Conservation (phyloP, 2,797 vertebrate genomes). For the Anolis apletophallus region DNA sequence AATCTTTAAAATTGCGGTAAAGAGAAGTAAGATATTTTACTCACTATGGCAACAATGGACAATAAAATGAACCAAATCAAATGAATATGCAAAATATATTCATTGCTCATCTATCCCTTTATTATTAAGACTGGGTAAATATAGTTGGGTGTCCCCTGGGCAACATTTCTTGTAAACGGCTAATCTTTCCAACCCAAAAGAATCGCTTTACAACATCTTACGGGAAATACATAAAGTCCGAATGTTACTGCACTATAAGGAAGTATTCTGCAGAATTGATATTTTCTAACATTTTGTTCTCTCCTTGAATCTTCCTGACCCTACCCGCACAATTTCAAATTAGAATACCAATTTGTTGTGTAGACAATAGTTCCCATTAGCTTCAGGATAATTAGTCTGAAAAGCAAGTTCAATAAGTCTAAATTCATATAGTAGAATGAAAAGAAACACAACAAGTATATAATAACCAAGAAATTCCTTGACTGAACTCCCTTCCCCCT, state of each 20-base stretch:
- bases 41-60: neutral
- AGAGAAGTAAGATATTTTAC: neutral
- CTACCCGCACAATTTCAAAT: neutral
- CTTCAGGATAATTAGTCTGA: constrained; percentile 6
- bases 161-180: too few species aligned
- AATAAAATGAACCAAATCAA: neutral
- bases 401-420: constrained; percentile 27
- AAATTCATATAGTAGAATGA: constrained; percentile 50
- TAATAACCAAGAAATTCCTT: constrained; percentile 63
- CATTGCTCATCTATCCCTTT: neutral
- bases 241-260: neutral
- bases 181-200: too few species aligned
- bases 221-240: too few species aligned
- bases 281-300: neutral
- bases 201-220: too few species aligned
- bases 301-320: neutral
- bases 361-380: neutral
- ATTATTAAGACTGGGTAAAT: too few species aligned
- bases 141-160: too few species aligned
- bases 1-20: neutral
- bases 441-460: constrained; percentile 67
- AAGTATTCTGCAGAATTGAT: neutral
- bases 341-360: neutral
- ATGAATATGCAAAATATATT: neutral
- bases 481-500: constrained; percentile 65